Evolutionary conservation across 2,797 vertebrate species (phyloP).

Genomic region (Nannoperca australis): DNA sequence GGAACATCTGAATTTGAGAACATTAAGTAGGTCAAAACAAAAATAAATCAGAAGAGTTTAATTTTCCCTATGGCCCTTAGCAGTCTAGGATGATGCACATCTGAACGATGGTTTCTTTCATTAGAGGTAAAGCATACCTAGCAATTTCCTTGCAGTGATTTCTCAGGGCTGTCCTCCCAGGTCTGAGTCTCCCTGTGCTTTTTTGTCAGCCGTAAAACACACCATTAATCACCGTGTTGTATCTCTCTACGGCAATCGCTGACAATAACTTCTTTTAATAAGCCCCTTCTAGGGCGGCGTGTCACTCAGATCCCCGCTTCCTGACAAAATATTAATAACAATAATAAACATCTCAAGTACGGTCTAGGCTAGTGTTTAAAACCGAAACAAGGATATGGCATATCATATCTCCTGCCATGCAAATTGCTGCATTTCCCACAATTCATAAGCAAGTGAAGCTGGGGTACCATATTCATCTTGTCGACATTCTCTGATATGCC

Average conservation of each 20-base stretch:
- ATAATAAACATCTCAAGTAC: conserved; percentile 75
- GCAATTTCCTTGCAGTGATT: conserved; percentile 65
- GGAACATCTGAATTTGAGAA: conserved; percentile 45
- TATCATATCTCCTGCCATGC: conserved; percentile 63
- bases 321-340: conserved; percentile 83
- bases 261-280: conserved; percentile 84
- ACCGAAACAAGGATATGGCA: conserved; percentile 50
- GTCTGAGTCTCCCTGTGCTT: conserved; percentile 55
- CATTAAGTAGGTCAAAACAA: conserved; percentile 72
- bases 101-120: conserved; percentile 62
- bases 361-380: conserved; percentile 43
- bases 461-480: conserved; percentile 68
- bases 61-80: conserved; percentile 29
- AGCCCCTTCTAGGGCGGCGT: conserved; percentile 71
- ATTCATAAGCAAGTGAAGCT: conserved; percentile 61
- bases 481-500: conserved; percentile 67
- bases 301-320: conserved; percentile 73
- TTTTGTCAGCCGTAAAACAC: conserved; percentile 76
- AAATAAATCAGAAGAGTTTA: conserved; percentile 56
- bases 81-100: conserved; percentile 54
- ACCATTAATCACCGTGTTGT: conserved; percentile 80
- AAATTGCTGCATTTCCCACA: conserved; percentile 67
- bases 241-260: conserved; percentile 68
- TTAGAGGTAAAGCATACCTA: conserved; percentile 61
- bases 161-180: conserved; percentile 61